Evolutionary conservation across 2,797 vertebrate species (phyloP).

Genomic region (Gambelia wislizenii): DNA sequence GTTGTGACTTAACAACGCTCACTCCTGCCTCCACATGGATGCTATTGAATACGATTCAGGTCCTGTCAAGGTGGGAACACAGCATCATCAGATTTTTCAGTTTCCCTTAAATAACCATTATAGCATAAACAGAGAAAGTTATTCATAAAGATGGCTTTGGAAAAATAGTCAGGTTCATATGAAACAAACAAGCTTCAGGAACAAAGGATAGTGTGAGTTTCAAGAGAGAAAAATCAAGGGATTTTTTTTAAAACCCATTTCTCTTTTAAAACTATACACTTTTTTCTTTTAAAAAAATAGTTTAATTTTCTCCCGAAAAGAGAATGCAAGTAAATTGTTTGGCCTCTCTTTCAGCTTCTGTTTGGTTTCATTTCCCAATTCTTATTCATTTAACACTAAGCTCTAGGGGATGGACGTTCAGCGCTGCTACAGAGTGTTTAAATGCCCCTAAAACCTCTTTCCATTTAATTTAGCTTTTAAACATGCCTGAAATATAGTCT

Average conservation of each 20-base stretch:
- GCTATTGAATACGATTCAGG: background rate
- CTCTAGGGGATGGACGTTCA: background rate
- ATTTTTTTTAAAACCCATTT: background rate
- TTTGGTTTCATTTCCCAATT: constrained; percentile 18
- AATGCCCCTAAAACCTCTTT: constrained; percentile 18
- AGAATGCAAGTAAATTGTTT: background rate
- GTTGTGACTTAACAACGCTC: background rate
- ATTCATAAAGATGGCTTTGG: background rate
- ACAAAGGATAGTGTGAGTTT: background rate
- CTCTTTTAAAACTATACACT: background rate
- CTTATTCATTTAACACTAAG: background rate
- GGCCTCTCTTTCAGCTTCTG: constrained; percentile 13
- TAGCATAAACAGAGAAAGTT: background rate
- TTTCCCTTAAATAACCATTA: background rate
- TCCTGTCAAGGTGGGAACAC: background rate
- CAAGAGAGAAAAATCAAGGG: background rate
- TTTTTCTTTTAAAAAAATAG: background rate
- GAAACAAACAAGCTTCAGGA: background rate
- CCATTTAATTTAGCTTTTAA: constrained; percentile 40
- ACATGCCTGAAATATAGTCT: constrained; percentile 37
- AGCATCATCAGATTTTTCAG: background rate
- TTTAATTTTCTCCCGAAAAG: constrained; percentile 18
- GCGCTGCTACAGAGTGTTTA: constrained; percentile 27
- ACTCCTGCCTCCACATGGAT: background rate
- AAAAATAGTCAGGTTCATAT: background rate